Percentiles rank a stretch among this genome's conserved stretches.
Evolutionary conservation across 2,888 invertebrate genomes (phyloP).

Genomic region (Anarsia innoxiella): DNA sequence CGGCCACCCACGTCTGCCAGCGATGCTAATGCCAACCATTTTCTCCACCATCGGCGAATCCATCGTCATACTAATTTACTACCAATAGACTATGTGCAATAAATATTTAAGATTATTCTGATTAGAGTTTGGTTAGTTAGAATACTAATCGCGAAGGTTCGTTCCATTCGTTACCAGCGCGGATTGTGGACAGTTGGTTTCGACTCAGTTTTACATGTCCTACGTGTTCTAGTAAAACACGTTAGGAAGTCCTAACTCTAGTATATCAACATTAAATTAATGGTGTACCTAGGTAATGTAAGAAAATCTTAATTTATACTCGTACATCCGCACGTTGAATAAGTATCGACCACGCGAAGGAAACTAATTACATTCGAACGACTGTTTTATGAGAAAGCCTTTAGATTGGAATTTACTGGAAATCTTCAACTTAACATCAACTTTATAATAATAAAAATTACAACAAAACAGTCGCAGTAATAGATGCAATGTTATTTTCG

Average conservation of each 20-base stretch:
- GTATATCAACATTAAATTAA: no score
- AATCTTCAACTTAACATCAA: neutral
- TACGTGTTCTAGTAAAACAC: no score
- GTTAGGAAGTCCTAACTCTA: no score
- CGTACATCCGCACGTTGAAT: no score
- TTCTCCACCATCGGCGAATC: slow-evolving; percentile 63
- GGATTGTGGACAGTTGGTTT: slow-evolving; percentile 6
- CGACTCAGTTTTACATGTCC: slow-evolving; percentile 2
- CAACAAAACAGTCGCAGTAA: neutral
- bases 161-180: no score
- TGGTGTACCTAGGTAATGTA: no score
- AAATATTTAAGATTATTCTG: slow-evolving; percentile 75
- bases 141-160: slow-evolving; percentile 53
- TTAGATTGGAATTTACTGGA: slow-evolving; percentile 3
- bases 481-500: slow-evolving; percentile 7
- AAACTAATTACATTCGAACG: no score
- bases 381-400: no score
- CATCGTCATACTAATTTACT: slow-evolving; percentile 71
- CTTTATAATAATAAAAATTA: slow-evolving; percentile 8
- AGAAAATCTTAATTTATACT: no score
- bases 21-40: slow-evolving; percentile 50
- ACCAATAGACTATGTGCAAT: slow-evolving; percentile 66
- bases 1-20: slow-evolving; percentile 65
- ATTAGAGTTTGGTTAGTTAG: slow-evolving; percentile 57
- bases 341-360: no score